Percentiles rank a stretch among this genome's conserved stretches.
These are phyloP conservation scores for Silurus lanzhouensis DNA, from an alignment of 2,797 vertebrate species.

Conservation along the genomic window DNA sequence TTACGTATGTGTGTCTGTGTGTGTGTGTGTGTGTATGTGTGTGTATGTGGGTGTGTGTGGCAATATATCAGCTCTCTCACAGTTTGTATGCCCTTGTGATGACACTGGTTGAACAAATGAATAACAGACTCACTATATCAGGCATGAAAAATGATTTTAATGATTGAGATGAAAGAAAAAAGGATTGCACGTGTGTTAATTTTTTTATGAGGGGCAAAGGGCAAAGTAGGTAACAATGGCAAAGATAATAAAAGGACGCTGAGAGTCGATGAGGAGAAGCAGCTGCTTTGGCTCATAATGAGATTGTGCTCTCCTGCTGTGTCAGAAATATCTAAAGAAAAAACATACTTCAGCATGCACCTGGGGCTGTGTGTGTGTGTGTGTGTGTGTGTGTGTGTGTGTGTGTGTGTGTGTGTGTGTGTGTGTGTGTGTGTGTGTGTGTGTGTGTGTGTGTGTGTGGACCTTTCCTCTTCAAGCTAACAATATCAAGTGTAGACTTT, in stretches of 20 bases:
- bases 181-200: neutral
- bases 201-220: too few species aligned
- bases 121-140: neutral
- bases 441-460: neutral
- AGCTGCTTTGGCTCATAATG: slow-evolving; percentile 67
- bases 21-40: slow-evolving; percentile 23
- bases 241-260: slow-evolving; percentile 22
- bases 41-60: slow-evolving; percentile 36
- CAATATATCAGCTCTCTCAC: slow-evolving; percentile 15
- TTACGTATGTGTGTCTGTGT: slow-evolving; percentile 14
- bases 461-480: neutral
- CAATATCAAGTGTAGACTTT: neutral
- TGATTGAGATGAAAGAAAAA: slow-evolving; percentile 8
- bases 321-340: slow-evolving; percentile 22
- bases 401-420: too few species aligned
- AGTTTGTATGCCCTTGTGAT: slow-evolving; percentile 1
- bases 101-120: neutral
- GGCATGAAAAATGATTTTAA: slow-evolving; percentile 9
- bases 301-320: slow-evolving; percentile 54
- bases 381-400: neutral
- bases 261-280: slow-evolving; percentile 47
- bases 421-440: neutral
- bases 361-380: slow-evolving; percentile 53
- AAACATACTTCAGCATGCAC: slow-evolving; percentile 48
- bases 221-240: slow-evolving; percentile 45